Percentiles rank a stretch among this genome's conserved stretches.
These are phyloP conservation scores for Peromyscus californicus DNA, from an alignment of 2,113 vertebrate species.

Conservation along the genomic window DNA sequence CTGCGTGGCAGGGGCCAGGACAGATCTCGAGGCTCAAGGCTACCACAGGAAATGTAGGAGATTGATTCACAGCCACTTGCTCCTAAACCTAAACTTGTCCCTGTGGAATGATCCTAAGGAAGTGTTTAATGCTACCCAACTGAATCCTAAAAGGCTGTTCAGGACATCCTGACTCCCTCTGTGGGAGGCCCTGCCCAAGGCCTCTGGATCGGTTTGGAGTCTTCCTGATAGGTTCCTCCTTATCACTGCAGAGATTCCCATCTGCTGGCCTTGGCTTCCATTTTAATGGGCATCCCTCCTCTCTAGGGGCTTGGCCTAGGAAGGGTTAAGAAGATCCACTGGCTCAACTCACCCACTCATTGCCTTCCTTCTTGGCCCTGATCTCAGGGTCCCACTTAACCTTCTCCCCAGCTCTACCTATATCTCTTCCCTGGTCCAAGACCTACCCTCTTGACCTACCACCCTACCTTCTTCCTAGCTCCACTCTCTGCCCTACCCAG, in stretches of 20 bases:
- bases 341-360: too few species aligned
- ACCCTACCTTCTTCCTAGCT: not conserved
- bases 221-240: not conserved
- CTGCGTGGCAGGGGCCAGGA: not conserved
- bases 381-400: not conserved
- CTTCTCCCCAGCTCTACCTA: not conserved
- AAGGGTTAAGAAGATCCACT: not conserved
- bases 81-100: not conserved
- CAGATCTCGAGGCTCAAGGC: not conserved
- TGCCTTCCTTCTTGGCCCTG: not conserved
- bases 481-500: too few species aligned
- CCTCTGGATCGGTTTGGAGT: not conserved
- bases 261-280: not conserved
- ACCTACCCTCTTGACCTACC: not conserved
- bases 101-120: not conserved
- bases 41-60: not conserved
- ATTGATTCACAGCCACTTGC: not conserved
- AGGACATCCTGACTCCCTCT: rapidly evolving
- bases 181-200: not conserved
- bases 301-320: not conserved
- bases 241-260: not conserved
- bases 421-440: not conserved
- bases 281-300: not conserved
- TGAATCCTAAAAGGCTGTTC: too few species aligned
- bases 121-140: rapidly evolving